Conservation (phyloP, 1,140 invertebrate species). For the Adoxophyes honmai region DNA sequence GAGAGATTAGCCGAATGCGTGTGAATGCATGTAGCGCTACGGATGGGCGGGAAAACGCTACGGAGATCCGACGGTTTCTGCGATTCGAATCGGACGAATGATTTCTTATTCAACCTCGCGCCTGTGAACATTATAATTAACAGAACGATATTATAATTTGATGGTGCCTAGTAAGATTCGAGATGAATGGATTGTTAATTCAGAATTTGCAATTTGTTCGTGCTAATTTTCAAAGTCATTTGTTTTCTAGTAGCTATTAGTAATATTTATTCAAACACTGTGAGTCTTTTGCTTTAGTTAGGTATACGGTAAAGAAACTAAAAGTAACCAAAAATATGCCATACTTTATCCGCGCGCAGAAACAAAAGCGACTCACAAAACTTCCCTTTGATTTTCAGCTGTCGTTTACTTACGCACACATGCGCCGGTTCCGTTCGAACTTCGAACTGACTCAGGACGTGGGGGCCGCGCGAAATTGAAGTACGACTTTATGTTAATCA, state of each 20-base stretch:
- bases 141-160: background rate
- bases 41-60: constrained; percentile 66
- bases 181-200: too few relatives aligned
- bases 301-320: background rate
- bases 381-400: constrained; percentile 56
- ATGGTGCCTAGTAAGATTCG: too few relatives aligned
- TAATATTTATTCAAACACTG: too few relatives aligned
- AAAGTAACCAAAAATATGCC: background rate
- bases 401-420: constrained; percentile 44
- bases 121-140: constrained; percentile 14
- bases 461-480: constrained; percentile 49
- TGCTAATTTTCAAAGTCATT: too few relatives aligned
- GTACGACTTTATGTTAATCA: constrained; percentile 60
- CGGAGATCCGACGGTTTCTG: constrained; percentile 51
- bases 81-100: constrained; percentile 38
- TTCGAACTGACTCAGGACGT: constrained; percentile 22
- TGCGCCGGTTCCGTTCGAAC: constrained; percentile 13
- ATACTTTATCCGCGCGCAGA: background rate
- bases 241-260: too few relatives aligned
- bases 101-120: constrained; percentile 7
- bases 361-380: constrained; percentile 28
- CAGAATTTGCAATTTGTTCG: too few relatives aligned
- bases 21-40: constrained; percentile 66
- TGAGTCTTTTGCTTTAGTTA: too few relatives aligned
- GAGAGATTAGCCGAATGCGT: constrained; percentile 73